Conservation (phyloP, 2,797 vertebrate genomes). For the Tarsius wallacei region DNA sequence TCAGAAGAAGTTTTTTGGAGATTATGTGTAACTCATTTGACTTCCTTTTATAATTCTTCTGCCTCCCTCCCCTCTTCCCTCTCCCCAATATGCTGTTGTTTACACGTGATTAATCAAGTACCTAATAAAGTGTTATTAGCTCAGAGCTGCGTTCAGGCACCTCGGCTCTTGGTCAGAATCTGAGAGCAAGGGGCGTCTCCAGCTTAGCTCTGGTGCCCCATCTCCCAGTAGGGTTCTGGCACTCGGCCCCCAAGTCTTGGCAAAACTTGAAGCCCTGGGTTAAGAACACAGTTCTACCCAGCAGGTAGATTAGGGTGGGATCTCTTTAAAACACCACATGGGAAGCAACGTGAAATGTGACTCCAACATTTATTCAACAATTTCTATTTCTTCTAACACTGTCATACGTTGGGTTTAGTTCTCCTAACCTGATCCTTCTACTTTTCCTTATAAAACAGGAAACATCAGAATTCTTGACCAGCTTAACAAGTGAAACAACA, state of each 20-base stretch:
- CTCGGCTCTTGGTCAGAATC: neutral
- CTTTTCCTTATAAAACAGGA: slow-evolving; percentile 69
- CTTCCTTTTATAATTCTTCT: neutral
- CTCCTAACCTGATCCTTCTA: slow-evolving; percentile 62
- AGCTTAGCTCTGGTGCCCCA: too few relatives aligned
- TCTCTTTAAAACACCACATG: slow-evolving; percentile 45
- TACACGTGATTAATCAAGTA: neutral
- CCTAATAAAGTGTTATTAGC: neutral
- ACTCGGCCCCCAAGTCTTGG: neutral
- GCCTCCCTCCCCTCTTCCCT: neutral
- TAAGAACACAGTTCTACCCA: slow-evolving; percentile 74
- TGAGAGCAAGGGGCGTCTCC: neutral
- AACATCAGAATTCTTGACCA: slow-evolving; percentile 50
- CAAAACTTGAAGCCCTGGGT: slow-evolving; percentile 40
- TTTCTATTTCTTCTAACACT: slow-evolving; percentile 62
- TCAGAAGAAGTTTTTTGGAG: neutral
- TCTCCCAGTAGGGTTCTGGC: neutral
- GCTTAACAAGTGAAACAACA: slow-evolving; percentile 44
- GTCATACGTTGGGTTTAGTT: slow-evolving; percentile 39
- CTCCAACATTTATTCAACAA: slow-evolving; percentile 51
- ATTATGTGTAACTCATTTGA: neutral
- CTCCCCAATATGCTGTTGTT: neutral
- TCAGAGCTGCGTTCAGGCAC: neutral
- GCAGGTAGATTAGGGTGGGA: slow-evolving; percentile 71
- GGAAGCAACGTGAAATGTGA: slow-evolving; percentile 54